Evolutionary conservation across 2,113 vertebrate genomes (phyloP).

Genomic region (Tachysurus vachellii): DNA sequence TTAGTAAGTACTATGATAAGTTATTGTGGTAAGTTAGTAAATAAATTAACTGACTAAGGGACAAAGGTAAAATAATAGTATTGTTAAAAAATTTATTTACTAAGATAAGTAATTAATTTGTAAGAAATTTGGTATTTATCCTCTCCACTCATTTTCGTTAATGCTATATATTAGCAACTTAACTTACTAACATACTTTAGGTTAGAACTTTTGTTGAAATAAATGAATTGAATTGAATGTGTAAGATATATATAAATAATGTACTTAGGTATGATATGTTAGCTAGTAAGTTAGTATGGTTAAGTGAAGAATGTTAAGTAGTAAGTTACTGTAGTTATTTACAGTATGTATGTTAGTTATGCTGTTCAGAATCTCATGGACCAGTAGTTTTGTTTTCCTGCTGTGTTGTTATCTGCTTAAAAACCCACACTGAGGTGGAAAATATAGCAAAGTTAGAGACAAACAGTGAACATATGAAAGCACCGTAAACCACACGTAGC

Average conservation of each 20-base stretch:
- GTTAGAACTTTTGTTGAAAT: no score
- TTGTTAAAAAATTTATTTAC: not conserved
- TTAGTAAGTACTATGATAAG: not conserved
- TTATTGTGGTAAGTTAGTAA: not conserved
- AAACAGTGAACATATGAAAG: not conserved
- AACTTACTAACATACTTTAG: no score
- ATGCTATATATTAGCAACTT: no score
- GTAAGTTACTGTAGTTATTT: not conserved
- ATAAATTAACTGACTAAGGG: not conserved
- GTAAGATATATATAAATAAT: not conserved
- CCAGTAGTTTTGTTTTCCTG: no score
- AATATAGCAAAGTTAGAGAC: not conserved
- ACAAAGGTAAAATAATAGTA: not conserved
- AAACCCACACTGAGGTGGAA: not conserved
- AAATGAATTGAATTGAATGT: not conserved
- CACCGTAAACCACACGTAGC: not conserved
- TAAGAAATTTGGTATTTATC: not conserved
- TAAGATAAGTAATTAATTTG: not conserved
- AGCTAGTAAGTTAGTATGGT: not conserved
- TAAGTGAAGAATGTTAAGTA: not conserved
- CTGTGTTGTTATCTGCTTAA: not conserved
- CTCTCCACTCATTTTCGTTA: no score
- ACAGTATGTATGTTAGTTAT: not conserved
- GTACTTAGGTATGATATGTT: not conserved
- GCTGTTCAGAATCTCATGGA: not conserved